Evolutionary conservation across 2,113 vertebrate genomes (phyloP).

Genomic region (Myrmecobius fasciatus): DNA sequence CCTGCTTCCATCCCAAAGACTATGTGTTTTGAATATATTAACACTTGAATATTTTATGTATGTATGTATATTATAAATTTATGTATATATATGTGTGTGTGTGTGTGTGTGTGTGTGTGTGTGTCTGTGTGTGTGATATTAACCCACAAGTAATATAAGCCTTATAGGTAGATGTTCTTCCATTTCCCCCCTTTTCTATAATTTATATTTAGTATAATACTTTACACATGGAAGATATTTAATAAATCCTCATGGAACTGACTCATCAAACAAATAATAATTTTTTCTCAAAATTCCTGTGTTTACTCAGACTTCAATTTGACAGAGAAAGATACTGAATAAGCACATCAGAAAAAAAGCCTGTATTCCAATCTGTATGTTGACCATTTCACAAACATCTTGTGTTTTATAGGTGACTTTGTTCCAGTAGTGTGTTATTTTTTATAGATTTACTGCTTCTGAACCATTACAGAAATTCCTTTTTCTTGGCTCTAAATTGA

Average conservation of each 20-base stretch:
- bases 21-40: neutral
- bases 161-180: neutral
- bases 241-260: neutral
- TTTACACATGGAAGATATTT: neutral
- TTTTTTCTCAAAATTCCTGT: neutral
- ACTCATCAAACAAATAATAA: neutral
- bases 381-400: neutral
- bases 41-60: neutral
- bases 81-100: too few relatives aligned
- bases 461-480: neutral
- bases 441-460: neutral
- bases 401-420: neutral
- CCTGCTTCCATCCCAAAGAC: neutral
- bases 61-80: too few relatives aligned
- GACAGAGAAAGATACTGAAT: neutral
- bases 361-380: neutral
- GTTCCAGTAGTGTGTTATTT: neutral
- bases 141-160: neutral
- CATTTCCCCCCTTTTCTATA: neutral
- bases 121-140: neutral
- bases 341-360: neutral
- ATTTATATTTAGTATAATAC: neutral
- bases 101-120: too few relatives aligned
- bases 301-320: neutral
- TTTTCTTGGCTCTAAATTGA: slow-evolving; percentile 13